These are phyloP conservation scores for Sorex araneus DNA, from an alignment of 2,113 vertebrate species.

Conservation along the genomic window DNA sequence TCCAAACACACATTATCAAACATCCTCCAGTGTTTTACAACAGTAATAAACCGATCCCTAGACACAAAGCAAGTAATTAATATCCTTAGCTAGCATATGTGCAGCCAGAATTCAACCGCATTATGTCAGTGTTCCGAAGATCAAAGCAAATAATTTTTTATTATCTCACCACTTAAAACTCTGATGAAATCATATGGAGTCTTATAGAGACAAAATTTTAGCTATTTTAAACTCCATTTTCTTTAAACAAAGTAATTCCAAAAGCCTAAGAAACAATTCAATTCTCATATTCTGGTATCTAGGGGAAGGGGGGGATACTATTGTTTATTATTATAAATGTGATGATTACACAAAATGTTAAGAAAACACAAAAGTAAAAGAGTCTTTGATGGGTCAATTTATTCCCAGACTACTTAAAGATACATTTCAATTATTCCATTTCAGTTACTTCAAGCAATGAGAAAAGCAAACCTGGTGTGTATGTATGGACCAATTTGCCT, in stretches of 20 bases:
- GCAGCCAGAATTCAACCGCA: background rate
- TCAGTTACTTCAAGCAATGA: conserved; percentile 35
- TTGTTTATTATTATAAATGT: conserved; percentile 5
- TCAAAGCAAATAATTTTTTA: conserved; percentile 61
- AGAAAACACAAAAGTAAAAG: conserved; percentile 42
- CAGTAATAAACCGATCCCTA: background rate
- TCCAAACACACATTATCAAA: background rate
- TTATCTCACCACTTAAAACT: conserved; percentile 35
- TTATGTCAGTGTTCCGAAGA: conserved; percentile 18
- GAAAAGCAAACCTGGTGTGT: background rate
- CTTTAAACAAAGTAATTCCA: conserved; percentile 29
- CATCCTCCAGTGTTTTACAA: background rate
- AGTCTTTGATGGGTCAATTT: conserved; percentile 17
- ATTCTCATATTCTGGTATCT: conserved; percentile 34
- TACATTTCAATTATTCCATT: conserved; percentile 37
- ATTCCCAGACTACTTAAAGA: conserved; percentile 14
- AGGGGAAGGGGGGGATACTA: background rate
- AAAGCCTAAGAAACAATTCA: background rate
- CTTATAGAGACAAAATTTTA: background rate
- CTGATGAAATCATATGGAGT: conserved; percentile 43
- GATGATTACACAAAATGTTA: background rate
- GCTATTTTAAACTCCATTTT: background rate
- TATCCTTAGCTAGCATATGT: conserved; percentile 18
- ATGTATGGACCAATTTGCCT: background rate
- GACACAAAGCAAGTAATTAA: conserved; percentile 42